Conservation (phyloP, 2,888 invertebrate genomes). For the Acanthoscelides obtectus region DNA sequence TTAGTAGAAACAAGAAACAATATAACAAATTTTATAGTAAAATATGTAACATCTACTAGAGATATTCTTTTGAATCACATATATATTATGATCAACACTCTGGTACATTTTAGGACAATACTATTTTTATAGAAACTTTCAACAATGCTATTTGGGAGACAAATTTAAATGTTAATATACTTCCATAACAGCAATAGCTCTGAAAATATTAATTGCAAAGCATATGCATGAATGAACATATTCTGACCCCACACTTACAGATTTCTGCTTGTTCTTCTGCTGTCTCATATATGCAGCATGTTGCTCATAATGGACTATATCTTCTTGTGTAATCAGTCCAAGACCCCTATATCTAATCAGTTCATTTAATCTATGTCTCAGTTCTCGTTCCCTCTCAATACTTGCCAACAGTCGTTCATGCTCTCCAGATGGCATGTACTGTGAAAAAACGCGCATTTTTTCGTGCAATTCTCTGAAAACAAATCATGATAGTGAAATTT, state of each 20-base stretch:
- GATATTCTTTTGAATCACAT: no score
- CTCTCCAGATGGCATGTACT: slow-evolving; percentile 83
- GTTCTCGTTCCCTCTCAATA: slow-evolving; percentile 77
- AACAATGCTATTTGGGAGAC: no score
- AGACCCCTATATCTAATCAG: slow-evolving; percentile 78
- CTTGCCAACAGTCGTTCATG: slow-evolving; percentile 75
- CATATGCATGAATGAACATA: neutral
- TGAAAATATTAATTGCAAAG: neutral
- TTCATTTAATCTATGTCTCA: slow-evolving; percentile 78
- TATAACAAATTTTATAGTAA: no score
- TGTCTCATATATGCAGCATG: slow-evolving; percentile 51
- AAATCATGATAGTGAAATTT: neutral
- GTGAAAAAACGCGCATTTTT: slow-evolving; percentile 78
- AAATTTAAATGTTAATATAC: no score
- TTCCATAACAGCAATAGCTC: neutral
- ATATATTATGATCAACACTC: no score
- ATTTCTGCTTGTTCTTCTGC: slow-evolving; percentile 62
- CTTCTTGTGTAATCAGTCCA: slow-evolving; percentile 77
- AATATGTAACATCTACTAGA: no score
- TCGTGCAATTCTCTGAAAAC: slow-evolving; percentile 69
- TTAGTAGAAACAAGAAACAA: no score
- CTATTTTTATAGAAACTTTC: no score
- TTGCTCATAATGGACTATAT: slow-evolving; percentile 85
- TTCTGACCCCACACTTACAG: slow-evolving; percentile 47
- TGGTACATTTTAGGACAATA: no score